Conservation (phyloP, 2,888 invertebrate genomes). For the Cryptocheilus praepositus region DNA sequence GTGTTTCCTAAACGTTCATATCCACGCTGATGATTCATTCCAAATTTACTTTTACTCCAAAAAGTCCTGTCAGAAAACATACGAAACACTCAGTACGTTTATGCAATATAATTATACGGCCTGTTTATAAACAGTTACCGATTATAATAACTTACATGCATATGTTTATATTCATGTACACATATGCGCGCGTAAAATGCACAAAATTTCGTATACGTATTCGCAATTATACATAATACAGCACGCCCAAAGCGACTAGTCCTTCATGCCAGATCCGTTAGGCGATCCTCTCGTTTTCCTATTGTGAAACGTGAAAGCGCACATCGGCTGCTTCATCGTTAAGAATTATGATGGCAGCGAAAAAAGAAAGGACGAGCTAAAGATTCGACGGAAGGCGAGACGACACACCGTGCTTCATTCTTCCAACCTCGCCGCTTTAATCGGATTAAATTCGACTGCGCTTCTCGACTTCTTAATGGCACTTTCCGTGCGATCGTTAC, state of each 20-base stretch:
- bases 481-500: conserved; percentile 1
- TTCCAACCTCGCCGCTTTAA: neutral
- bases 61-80: too few relatives aligned
- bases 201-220: neutral
- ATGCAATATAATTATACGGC: too few relatives aligned
- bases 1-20: too few relatives aligned
- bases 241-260: conserved; percentile 15
- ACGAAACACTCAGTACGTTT: too few relatives aligned
- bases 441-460: conserved; percentile 1
- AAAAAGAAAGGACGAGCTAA: neutral
- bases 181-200: conserved; percentile 3
- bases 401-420: too few relatives aligned
- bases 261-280: neutral
- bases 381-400: too few relatives aligned
- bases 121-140: too few relatives aligned
- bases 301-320: conserved; percentile 32
- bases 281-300: conserved; percentile 25
- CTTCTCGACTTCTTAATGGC: neutral
- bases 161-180: neutral
- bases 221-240: conserved; percentile 30
- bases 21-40: too few relatives aligned
- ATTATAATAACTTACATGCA: neutral
- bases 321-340: neutral
- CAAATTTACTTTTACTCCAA: too few relatives aligned
- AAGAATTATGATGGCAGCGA: conserved; percentile 3